Evolutionary conservation across 2,888 invertebrate genomes (phyloP).

Genomic region (Nephrotoma guestfalica): DNA sequence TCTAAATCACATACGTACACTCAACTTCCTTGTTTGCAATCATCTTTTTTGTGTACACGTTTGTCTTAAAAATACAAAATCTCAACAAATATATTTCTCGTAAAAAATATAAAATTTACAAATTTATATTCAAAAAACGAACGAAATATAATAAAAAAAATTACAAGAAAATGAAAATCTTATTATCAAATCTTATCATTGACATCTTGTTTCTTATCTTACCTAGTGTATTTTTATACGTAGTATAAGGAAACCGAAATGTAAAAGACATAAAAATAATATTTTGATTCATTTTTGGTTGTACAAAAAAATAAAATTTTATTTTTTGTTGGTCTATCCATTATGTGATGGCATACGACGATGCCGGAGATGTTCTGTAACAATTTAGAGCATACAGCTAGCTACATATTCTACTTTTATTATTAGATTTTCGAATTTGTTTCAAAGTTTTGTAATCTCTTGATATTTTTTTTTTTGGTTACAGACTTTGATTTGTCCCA

Average conservation of each 20-base stretch:
- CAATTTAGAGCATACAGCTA: background rate
- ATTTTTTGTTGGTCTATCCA: background rate
- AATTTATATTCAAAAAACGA: background rate
- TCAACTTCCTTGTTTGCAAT: background rate
- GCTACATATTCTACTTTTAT: background rate
- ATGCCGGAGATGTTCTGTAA: background rate
- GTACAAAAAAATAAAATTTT: background rate
- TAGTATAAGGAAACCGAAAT: background rate
- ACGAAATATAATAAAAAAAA: background rate
- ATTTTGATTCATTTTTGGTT: background rate
- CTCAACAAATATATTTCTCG: background rate
- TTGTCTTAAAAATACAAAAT: background rate
- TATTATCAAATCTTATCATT: background rate
- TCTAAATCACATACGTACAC: background rate
- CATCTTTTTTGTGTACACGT: background rate
- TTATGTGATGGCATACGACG: background rate
- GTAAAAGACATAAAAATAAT: background rate
- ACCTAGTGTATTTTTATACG: background rate
- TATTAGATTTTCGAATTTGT: background rate
- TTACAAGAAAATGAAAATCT: background rate
- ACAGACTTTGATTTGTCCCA: too few relatives aligned
- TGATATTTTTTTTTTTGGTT: too few relatives aligned
- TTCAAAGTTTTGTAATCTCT: background rate
- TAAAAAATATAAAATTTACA: background rate
- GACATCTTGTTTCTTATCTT: background rate